Conservation (phyloP, 2,113 vertebrate genomes). For the Capreolus pygargus region DNA sequence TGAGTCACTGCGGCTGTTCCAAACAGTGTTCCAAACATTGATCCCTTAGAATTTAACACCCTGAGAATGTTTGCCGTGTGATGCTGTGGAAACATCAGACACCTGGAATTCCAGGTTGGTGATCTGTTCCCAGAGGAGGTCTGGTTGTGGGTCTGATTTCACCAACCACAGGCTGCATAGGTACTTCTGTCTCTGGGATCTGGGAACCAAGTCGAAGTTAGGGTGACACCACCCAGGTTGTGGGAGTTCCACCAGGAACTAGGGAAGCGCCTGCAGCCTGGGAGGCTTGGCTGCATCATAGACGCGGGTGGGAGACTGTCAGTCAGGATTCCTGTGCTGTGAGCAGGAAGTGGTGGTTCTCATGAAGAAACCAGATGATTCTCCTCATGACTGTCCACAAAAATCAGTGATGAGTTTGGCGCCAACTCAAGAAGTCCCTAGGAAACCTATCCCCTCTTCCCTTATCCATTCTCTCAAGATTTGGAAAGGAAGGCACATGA, state of each 20-base stretch:
- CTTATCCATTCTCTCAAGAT: slow-evolving; percentile 39
- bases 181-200: slow-evolving; percentile 30
- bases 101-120: slow-evolving; percentile 45
- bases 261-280: rapidly evolving
- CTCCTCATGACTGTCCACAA: background rate
- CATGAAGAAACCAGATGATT: slow-evolving; percentile 28
- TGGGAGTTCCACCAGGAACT: background rate
- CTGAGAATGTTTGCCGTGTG: slow-evolving; percentile 48
- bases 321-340: background rate
- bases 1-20: slow-evolving; percentile 55
- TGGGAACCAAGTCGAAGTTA: slow-evolving; percentile 52
- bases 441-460: slow-evolving; percentile 25
- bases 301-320: background rate
- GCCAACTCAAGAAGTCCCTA: slow-evolving; percentile 42
- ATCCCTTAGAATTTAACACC: slow-evolving; percentile 46
- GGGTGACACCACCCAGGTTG: background rate
- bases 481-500: background rate
- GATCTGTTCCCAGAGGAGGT: slow-evolving; percentile 23
- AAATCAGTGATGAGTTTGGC: slow-evolving; percentile 5
- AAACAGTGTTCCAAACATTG: slow-evolving; percentile 27
- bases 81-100: slow-evolving; percentile 49
- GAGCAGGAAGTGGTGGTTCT: background rate
- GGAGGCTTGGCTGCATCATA: background rate
- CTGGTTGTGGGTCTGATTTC: slow-evolving; percentile 57
- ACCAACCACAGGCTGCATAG: background rate